Evolutionary conservation across 1,140 invertebrate species (phyloP), one percentile per base, ranked within the genome.

Genomic region (Lucilia sericata): DNA sequence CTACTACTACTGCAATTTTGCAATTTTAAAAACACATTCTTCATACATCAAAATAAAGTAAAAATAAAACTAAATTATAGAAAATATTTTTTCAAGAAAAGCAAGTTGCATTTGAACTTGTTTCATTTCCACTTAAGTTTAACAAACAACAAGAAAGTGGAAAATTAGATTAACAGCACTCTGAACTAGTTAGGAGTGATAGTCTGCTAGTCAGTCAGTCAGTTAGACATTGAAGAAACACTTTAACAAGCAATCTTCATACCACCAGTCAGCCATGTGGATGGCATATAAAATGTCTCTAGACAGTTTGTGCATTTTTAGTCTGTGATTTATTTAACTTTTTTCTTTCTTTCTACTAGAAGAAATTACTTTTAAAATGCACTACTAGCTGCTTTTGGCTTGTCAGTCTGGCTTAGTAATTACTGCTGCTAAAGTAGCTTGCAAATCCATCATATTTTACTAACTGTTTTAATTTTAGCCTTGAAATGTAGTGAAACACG

Each of bases 81-180:
- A 55, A 55, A 55, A 14, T 55, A 14, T 19, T 3, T 42, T 42
- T 42, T 7, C 7, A 42, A 42, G 42, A 42, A 10, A 42, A 42
- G 42, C 42, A 42, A 42, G 42, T 42, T 42, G 42, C 42, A 70
- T 70, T 70, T 70, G 65, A 70, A 70, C 65, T 70, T 70, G 65
- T 70, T 70, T 70, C 65, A 70, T 19, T 70, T 70, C n/a, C 65
- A 70, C 65, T 70, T 70, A 70, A 70, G 17, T 19, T 70, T 70
- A 70, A 70, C 65, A 70, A 70, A 70, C 65, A 70, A 70, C 65
- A 70, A 70, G 65, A 70, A 70, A 70, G 65, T 70, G 65, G 65
- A 70, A 70, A 70, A 70, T 70, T 70, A n/a, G 65, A 70, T 70
- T 70, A 70, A 25, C 65, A 70, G 65, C 65, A 70, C 65, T 70